Evolutionary conservation across 92 coral and sea anemone genomes (phyloP).

Genomic region (Porites lobata): DNA sequence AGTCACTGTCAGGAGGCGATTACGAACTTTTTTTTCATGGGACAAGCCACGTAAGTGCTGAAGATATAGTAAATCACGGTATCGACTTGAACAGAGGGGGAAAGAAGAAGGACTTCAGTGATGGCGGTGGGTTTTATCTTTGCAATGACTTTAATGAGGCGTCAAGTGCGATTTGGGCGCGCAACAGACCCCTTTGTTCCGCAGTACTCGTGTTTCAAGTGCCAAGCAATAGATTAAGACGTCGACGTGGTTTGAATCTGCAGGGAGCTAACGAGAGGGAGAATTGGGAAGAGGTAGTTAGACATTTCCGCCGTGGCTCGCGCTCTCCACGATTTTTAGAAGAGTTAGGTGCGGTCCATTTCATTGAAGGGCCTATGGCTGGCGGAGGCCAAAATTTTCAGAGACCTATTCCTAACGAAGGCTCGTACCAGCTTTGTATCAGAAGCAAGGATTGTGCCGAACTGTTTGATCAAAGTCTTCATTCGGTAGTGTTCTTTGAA

Average conservation of each 20-base stretch:
- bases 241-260: neutral
- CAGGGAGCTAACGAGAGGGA: neutral
- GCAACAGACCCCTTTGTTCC: slow-evolving; percentile 28
- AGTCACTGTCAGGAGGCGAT: neutral
- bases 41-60: slow-evolving; percentile 9
- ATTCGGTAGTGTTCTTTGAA: slow-evolving; percentile 10
- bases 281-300: slow-evolving; percentile 53
- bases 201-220: slow-evolving; percentile 66
- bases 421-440: slow-evolving; percentile 66
- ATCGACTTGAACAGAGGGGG: neutral
- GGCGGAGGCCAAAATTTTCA: neutral
- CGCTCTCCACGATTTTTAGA: no score
- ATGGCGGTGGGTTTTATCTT: slow-evolving; percentile 62
- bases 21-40: slow-evolving; percentile 11
- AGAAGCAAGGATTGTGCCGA: slow-evolving; percentile 42
- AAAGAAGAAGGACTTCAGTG: slow-evolving; percentile 15
- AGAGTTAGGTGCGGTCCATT: neutral
- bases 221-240: neutral
- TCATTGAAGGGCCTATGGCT: slow-evolving; percentile 55
- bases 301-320: slow-evolving; percentile 1
- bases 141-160: slow-evolving; percentile 29
- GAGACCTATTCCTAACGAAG: neutral
- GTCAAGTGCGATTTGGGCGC: slow-evolving; percentile 25
- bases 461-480: slow-evolving; percentile 3
- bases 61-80: neutral